These are phyloP conservation scores for Campylorhamphus procurvoides DNA, from an alignment of 2,113 vertebrate species.

Conservation along the genomic window DNA sequence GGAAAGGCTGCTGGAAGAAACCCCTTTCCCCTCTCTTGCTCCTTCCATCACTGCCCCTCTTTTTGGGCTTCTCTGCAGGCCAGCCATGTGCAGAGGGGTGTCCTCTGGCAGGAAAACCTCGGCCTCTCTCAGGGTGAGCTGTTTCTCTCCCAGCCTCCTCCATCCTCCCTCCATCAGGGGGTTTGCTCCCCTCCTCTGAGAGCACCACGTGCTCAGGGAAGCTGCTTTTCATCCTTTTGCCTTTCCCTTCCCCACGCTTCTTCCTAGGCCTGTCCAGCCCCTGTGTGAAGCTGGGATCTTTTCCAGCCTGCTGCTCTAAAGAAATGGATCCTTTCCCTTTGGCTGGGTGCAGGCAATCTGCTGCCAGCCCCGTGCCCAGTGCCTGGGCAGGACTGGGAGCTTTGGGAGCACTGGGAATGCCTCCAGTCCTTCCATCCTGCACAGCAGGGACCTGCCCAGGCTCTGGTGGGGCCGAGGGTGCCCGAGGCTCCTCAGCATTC, in stretches of 20 bases:
- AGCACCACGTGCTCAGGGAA: not conserved
- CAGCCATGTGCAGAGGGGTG: rapidly evolving
- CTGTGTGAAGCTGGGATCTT: not conserved
- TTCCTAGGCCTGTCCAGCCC: slow-evolving; percentile 40
- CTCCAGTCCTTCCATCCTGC: not conserved
- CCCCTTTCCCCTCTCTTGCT: slow-evolving; percentile 44
- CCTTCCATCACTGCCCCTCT: slow-evolving; percentile 42
- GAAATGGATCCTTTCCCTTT: not conserved
- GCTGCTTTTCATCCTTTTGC: slow-evolving; percentile 24
- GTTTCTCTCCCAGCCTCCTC: not conserved
- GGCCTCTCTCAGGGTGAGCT: not conserved
- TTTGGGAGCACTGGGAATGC: not conserved
- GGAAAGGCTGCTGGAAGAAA: slow-evolving; percentile 7
- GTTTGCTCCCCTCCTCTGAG: not conserved
- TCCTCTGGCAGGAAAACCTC: not conserved
- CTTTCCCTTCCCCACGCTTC: slow-evolving; percentile 55
- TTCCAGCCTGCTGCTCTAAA: not conserved
- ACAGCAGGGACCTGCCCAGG: not conserved
- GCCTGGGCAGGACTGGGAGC: not conserved
- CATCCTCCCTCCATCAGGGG: not conserved
- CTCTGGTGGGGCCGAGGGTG: not conserved
- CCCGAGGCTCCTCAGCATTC: not conserved
- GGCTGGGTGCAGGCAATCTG: not conserved
- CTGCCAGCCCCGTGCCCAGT: not conserved
- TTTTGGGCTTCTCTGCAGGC: slow-evolving; percentile 40